Base-by-base conservation (phyloP, 2,113 vertebrate genomes). In the Toxostoma redivivum region DNA sequence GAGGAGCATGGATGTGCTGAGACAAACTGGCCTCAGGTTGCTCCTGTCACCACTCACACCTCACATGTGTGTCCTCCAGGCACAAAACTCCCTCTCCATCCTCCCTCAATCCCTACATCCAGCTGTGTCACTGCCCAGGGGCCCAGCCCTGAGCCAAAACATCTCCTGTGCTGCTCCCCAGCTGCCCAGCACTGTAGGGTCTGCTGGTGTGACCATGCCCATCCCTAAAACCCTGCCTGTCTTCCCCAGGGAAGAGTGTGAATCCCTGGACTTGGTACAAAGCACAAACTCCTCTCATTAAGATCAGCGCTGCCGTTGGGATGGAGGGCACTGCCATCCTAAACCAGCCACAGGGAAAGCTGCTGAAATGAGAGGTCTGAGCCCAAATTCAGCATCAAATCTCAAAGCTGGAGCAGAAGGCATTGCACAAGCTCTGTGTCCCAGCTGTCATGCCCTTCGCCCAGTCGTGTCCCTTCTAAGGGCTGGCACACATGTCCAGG, bases 401-500 rank as follows among this genome's bases (percentile, higher is more conserved):
- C 64, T 64, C 73, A 11, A 38, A 81, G 22, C 2, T 0, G 11
- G 23, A 81, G 42, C 10, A 57, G 58, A 51, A 73, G 27, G 21
- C 62, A 12, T 17, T 42, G 38, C 10, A 2, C 17, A 17, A 76
- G 50, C 44, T 40, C 72, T 8, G 35, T 15, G 28, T 18, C 25
- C 19, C 19, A 13, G 45, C 37, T 62, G n/a, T 3, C 61, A 20
- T 0, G 2, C 9, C 24, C 24, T 51, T 25, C 0, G 0, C 35
- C 24, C 2, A 0, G 14, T 4, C 2, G 0, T 17, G 8, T 56
- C 9, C 33, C 17, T 30, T 1, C 4, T 21, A 8, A 7, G 33
- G n/a, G 31, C 8, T 3, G 30, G 44, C 53, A 67, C 44, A 5
- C 0, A 0, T 5, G 22, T 5, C 31, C 1, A 0, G 7, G 21